A percentile compares a stretch with the other conserved stretches of the same genome.
phyloP scores from a whole-genome alignment of 2,888 invertebrate species.

The Villa cingulata region DNA sequence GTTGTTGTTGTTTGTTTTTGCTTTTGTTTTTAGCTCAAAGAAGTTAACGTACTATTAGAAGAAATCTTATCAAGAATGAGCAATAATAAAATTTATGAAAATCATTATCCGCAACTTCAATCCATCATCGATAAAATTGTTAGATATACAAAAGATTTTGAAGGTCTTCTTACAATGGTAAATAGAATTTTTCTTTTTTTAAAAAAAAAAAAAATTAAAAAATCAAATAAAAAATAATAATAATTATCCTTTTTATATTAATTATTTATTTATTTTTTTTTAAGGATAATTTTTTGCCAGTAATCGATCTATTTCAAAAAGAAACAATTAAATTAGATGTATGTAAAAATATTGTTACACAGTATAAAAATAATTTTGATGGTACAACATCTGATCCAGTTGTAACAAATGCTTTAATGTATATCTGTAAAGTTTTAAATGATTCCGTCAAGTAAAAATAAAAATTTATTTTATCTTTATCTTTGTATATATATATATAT shows the following conservation, averaged over 20 bases:
- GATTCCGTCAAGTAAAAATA: slow-evolving; percentile 72
- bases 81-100: slow-evolving; percentile 62
- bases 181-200: slow-evolving; percentile 7
- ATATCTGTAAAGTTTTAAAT: slow-evolving; percentile 77
- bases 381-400: slow-evolving; percentile 57
- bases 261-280: slow-evolving; percentile 16
- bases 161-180: slow-evolving; percentile 69
- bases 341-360: slow-evolving; percentile 66
- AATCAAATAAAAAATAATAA: no score
- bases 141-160: slow-evolving; percentile 61
- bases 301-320: slow-evolving; percentile 80
- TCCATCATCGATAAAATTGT: slow-evolving; percentile 63
- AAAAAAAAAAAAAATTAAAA: no score
- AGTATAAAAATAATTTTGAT: slow-evolving; percentile 42
- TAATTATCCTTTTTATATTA: no score
- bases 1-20: no score
- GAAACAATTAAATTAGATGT: slow-evolving; percentile 70
- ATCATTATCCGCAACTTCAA: slow-evolving; percentile 65
- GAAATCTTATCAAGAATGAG: slow-evolving; percentile 76
- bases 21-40: slow-evolving; percentile 48
- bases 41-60: slow-evolving; percentile 71
- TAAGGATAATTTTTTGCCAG: slow-evolving; percentile 79
- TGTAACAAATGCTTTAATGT: slow-evolving; percentile 76
- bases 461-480: background rate
- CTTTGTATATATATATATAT: no score